phyloP scores from a whole-genome alignment of 2,113 vertebrate genomes.

The Megatriorchis doriae region DNA sequence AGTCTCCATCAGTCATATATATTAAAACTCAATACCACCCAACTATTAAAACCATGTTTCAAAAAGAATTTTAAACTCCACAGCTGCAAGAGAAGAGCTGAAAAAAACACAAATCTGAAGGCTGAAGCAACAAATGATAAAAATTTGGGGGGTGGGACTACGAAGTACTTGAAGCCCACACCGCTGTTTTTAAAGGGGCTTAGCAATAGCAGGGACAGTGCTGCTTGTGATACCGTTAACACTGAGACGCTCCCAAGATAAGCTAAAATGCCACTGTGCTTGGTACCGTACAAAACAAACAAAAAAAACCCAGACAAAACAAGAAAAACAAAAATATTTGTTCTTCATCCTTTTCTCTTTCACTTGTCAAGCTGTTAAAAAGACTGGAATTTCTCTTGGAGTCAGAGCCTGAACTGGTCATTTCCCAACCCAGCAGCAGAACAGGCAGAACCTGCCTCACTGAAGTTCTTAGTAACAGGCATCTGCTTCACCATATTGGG shows the following conservation, averaged over 20 bases:
- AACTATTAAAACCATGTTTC: neutral
- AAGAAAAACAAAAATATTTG: neutral
- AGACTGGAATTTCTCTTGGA: neutral
- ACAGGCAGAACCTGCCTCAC: neutral
- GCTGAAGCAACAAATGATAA: neutral
- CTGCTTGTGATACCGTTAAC: rapidly evolving
- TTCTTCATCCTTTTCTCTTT: neutral
- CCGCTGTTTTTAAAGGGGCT: neutral
- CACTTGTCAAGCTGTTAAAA: neutral
- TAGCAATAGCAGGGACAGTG: neutral
- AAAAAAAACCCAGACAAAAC: neutral
- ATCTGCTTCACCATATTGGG: neutral
- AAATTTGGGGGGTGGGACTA: neutral
- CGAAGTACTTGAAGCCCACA: neutral
- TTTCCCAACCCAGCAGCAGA: neutral
- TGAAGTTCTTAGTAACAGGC: neutral
- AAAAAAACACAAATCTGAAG: neutral
- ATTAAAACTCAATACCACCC: neutral
- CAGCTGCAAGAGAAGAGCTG: neutral
- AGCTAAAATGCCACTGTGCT: neutral
- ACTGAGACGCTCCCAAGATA: neutral
- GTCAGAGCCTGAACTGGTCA: neutral
- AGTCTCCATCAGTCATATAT: neutral
- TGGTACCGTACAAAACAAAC: neutral
- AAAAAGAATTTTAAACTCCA: neutral